Evolutionary conservation across 2,113 vertebrate genomes (phyloP).

Genomic region (Pogonocichla stellata): DNA sequence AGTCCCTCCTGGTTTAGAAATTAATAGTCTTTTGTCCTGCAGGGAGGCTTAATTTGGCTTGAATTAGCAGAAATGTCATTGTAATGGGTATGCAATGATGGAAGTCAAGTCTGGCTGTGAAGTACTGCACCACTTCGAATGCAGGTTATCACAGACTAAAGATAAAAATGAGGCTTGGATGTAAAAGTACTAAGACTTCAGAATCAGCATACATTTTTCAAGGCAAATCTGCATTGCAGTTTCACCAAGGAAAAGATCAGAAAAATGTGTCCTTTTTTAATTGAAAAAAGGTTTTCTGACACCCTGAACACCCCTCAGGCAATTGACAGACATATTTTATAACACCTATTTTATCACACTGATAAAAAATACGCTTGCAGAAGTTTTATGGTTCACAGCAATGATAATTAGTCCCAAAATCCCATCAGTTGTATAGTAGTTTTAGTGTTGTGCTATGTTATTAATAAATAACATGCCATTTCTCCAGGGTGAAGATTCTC

Average conservation of each 20-base stretch:
- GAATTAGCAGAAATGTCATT: constrained; percentile 20
- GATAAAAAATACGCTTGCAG: neutral
- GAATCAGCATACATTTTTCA: constrained; percentile 25
- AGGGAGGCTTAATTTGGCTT: neutral
- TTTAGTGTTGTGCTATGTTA: neutral
- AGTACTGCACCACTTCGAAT: neutral
- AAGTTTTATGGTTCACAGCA: neutral
- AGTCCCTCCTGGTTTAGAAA: neutral
- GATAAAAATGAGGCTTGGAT: neutral
- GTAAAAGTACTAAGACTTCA: neutral
- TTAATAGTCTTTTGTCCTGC: neutral
- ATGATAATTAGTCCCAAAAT: constrained; percentile 17
- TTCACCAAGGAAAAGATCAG: neutral
- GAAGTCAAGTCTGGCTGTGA: neutral
- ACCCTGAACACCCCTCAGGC: neutral
- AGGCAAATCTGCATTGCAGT: constrained; percentile 37
- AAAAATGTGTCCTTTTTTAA: neutral
- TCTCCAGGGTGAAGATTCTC: neutral
- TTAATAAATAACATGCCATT: neutral
- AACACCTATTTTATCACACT: neutral
- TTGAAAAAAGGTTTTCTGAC: neutral
- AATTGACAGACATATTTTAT: neutral
- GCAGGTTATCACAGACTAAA: neutral
- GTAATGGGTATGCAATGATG: neutral
- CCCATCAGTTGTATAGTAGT: neutral